Evolutionary conservation across 2,113 vertebrate species (phyloP).

Genomic region (Gambusia holbrooki): DNA sequence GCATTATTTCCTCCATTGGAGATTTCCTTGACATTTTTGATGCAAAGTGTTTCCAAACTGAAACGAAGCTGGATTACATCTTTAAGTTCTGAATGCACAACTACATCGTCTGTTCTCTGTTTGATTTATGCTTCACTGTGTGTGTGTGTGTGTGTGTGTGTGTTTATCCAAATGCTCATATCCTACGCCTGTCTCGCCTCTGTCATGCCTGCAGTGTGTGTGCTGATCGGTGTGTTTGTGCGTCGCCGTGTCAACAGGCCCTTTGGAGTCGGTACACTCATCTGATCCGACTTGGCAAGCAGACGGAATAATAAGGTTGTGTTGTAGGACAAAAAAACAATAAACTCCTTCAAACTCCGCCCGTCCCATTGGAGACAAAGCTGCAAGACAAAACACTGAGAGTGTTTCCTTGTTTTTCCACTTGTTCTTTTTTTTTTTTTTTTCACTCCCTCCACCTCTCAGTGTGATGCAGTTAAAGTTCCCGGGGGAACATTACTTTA

Average conservation of each 20-base stretch:
- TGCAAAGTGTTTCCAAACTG: background rate
- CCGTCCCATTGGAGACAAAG: constrained; percentile 50
- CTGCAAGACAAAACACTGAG: constrained; percentile 51
- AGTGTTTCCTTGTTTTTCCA: constrained; percentile 41
- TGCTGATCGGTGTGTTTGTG: constrained; percentile 10
- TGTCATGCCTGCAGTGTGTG: constrained; percentile 34
- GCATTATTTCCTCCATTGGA: no score
- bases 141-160: background rate
- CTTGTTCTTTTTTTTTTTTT: background rate
- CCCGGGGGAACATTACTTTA: constrained; percentile 71
- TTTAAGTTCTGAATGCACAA: constrained; percentile 44
- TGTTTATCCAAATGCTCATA: background rate
- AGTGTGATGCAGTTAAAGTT: constrained; percentile 69
- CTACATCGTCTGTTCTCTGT: constrained; percentile 4
- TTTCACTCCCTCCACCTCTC: background rate
- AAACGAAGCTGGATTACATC: constrained; percentile 47
- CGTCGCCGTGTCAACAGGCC: constrained; percentile 8
- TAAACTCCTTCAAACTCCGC: constrained; percentile 33
- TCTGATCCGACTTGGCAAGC: constrained; percentile 45
- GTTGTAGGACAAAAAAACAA: constrained; percentile 56
- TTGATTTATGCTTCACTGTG: background rate
- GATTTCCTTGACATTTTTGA: no score
- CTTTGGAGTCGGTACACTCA: constrained; percentile 50
- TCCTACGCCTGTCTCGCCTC: background rate
- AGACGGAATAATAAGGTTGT: constrained; percentile 50